Percentiles rank a stretch among this genome's conserved stretches.
These are phyloP conservation scores for Emys orbicularis DNA, from an alignment of 2,797 vertebrate species.

Conservation along the genomic window DNA sequence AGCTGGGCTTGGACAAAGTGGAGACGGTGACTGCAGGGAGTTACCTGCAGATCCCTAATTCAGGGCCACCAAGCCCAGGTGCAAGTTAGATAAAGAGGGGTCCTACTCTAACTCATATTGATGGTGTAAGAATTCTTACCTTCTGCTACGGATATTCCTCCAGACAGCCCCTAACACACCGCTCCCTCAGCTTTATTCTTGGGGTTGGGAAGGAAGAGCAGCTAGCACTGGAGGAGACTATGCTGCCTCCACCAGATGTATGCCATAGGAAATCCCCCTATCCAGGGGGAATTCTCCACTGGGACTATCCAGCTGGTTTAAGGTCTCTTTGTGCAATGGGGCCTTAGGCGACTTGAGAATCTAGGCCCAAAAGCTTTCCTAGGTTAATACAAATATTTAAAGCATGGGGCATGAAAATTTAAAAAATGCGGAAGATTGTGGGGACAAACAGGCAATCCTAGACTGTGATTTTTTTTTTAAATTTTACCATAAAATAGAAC, in stretches of 20 bases:
- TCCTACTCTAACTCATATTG: neutral
- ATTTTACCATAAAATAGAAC: slow-evolving; percentile 54
- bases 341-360: neutral
- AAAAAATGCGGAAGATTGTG: neutral
- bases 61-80: neutral
- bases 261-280: slow-evolving; percentile 20
- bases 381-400: neutral
- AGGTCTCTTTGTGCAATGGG: neutral
- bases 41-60: accelerated
- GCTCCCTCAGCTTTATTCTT: neutral
- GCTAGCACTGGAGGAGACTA: neutral
- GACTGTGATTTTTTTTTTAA: slow-evolving; percentile 30
- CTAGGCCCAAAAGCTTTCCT: neutral
- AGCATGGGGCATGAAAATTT: neutral
- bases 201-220: neutral
- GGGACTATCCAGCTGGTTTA: slow-evolving; percentile 28
- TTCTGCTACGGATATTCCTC: neutral
- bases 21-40: neutral
- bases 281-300: slow-evolving; percentile 23
- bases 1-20: neutral
- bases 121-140: accelerated
- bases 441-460: neutral
- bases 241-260: slow-evolving; percentile 30
- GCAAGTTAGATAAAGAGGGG: accelerated
- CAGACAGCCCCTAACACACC: neutral